Percentiles rank a stretch among this genome's conserved stretches.
Conservation (phyloP, 2,113 vertebrate genomes). For the Bostrychus sinensis region DNA sequence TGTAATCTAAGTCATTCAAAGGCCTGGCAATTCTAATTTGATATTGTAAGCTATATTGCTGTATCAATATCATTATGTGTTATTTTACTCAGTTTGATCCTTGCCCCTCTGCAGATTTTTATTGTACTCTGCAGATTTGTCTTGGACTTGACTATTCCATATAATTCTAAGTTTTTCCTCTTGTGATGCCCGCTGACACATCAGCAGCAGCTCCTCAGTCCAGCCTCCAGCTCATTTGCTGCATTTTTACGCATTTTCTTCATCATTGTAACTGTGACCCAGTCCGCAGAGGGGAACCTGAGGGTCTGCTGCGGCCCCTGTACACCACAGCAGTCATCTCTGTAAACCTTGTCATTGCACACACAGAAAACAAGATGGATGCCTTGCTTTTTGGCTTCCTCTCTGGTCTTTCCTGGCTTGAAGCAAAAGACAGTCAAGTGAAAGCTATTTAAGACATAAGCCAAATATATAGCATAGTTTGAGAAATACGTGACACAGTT, state of each 20-base stretch:
- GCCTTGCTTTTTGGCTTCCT: no score
- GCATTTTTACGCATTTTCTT: neutral
- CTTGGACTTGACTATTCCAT: slow-evolving; percentile 9
- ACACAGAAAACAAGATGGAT: slow-evolving; percentile 8
- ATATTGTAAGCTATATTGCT: no score
- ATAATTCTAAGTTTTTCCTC: slow-evolving; percentile 30
- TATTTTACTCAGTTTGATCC: neutral
- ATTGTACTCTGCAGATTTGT: neutral
- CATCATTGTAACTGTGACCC: slow-evolving; percentile 4
- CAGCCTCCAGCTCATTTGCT: slow-evolving; percentile 12
- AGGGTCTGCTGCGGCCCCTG: no score
- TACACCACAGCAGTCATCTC: no score
- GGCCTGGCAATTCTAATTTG: no score
- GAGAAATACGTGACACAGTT: no score
- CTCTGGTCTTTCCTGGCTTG: slow-evolving; percentile 27
- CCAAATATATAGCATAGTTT: no score
- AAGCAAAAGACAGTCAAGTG: slow-evolving; percentile 8
- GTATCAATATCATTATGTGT: no score
- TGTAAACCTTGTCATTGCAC: slow-evolving; percentile 25
- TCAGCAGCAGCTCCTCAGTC: slow-evolving; percentile 29
- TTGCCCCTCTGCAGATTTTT: neutral
- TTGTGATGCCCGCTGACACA: slow-evolving; percentile 17
- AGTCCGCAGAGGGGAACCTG: no score
- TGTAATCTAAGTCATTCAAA: no score
- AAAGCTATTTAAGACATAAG: neutral